Evolutionary conservation across 2,113 vertebrate genomes (phyloP), one percentile per base, ranked within the genome.

Genomic region (Ornithorhynchus anatinus): DNA sequence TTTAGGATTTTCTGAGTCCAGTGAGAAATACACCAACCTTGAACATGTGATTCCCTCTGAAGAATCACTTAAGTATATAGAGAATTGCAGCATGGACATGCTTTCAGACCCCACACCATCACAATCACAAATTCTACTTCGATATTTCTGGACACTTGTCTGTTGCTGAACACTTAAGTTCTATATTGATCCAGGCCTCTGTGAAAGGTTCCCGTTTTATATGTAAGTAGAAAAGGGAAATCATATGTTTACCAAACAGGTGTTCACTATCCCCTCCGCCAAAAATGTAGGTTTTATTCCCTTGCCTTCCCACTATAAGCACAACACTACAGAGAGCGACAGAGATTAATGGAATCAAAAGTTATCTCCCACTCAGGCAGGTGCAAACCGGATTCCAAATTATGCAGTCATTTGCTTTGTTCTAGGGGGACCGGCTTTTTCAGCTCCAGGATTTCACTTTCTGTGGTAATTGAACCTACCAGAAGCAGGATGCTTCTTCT

Each of bases 361-460:
- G 6, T 67, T 72, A 33, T 66, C 58, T 60, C n/a, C 77, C 40
- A 48, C 13, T 58, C 10, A 43, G 15, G 25, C 43, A 85, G 35
- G 27, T 85, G 32, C 35, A 69, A 78, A 70, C 62, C 39, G 31
- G n/a, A 54, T 79, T 71, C 73, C 59, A 50, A 72, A 81, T 72
- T 35, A 54, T 73, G 5, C 12, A 69, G 51, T n/a, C 31, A 57
- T 69, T 59, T 60, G 6, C 25, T 66, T 81, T 85, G 20, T 59
- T 78, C 65, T 82, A 50, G 7, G 42, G 10, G 8, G 52, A 47
- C 3, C 20, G 69, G 16, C 57, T 73, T 77, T 47, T 64, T 69
- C 13, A 50, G 25, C 29, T 51, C 48, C 16, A 50, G 27, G 27
- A 53, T 42, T 82, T 70, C 59, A 35, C 9, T 79, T 69, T 67